Base-by-base conservation (phyloP, 2,888 invertebrate genomes). In the Acrocyrtus sp. region DNA sequence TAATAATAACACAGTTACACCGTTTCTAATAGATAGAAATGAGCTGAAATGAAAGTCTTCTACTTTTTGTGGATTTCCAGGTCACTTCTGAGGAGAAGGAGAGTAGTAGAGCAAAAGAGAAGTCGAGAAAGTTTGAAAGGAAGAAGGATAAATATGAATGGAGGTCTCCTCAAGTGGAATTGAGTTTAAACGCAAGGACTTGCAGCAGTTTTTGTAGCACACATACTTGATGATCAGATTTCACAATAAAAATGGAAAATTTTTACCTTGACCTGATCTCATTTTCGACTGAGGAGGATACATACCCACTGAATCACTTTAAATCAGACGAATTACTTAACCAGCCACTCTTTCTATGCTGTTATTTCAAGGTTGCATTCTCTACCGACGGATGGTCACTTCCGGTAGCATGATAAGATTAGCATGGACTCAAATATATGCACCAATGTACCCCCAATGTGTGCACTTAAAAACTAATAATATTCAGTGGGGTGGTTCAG, bases 61-160 rank as follows among this genome's bases (percentile, higher is more conserved):
- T 27, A 19, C 56, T 66, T 66, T 27, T n/a, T n/a, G n/a, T 66
- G 48, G 66, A 66, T 56, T 66, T 66, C 66, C 66, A 66, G 66
- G 66, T 66, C 66, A 66, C 12, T 1, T 48, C 48, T 63, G 29
- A 29, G 19, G 19, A 5, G 21, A 56, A 58, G 58, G 58, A 22
- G 60, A 60, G 29, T 48, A 47, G 48, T 66, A 27, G 66, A 66
- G 66, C 66, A 66, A 56, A 66, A 66, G 66, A 19, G 66, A 66
- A 43, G 47, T 2, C n/a, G 29, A 27, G 53, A 27, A 43, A 24
- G 61, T 41, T 57, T 57, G 4, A 21, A 53, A 48, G 22, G 53
- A n/a, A 43, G 51, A 29, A 62, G 17, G n/a, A 26, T 27, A 6
- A 51, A 15, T 15, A 5, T 34, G 12, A 34, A 34, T 34, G 34